phyloP scores from a whole-genome alignment of 2,888 invertebrate genomes.

The Cryptophagus acutangulus region DNA sequence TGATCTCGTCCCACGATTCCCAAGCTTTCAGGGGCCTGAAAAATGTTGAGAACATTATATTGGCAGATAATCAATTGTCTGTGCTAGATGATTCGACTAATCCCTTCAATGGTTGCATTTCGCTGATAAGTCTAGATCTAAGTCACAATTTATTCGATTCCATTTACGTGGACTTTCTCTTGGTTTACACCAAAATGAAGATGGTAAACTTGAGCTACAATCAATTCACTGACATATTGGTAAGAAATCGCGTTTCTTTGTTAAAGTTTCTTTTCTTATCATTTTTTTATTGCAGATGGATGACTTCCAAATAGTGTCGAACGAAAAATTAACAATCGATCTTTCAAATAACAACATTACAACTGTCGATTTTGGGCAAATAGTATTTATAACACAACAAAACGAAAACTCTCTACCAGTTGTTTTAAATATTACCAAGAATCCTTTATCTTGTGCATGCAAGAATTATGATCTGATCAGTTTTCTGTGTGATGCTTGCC shows the following conservation, averaged over 20 bases:
- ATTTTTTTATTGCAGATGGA: not conserved
- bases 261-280: not conserved
- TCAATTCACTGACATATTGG: slow-evolving; percentile 17
- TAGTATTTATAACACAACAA: too few relatives aligned
- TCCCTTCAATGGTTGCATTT: too few relatives aligned
- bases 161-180: slow-evolving; percentile 13
- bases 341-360: not conserved
- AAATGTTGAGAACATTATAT: too few relatives aligned
- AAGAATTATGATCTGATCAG: not conserved
- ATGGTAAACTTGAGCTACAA: slow-evolving; percentile 44
- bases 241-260: slow-evolving; percentile 16
- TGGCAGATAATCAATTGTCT: too few relatives aligned
- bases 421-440: not conserved
- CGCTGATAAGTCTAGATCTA: slow-evolving; percentile 1
- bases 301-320: not conserved
- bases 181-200: slow-evolving; percentile 11
- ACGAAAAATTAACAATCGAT: not conserved
- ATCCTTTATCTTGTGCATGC: not conserved
- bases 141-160: slow-evolving; percentile 13
- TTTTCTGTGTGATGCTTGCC: not conserved
- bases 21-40: too few relatives aligned
- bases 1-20: not conserved
- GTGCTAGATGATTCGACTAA: too few relatives aligned
- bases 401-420: not conserved
- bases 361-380: not conserved